Evolutionary conservation across 2,113 vertebrate genomes (phyloP).

Genomic region (Ahaetulla prasina): DNA sequence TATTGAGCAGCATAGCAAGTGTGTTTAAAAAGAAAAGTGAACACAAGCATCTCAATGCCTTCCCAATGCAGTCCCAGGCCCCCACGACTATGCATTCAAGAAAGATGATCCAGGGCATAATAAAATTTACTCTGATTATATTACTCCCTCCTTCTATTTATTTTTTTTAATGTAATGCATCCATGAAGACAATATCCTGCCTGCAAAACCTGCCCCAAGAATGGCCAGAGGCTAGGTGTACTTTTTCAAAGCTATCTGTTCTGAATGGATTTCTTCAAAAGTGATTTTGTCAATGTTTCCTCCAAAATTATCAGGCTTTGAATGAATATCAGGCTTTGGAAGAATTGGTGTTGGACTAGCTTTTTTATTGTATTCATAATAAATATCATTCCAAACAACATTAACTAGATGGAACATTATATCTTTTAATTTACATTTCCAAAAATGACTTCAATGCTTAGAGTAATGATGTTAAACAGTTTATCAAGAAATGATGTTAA

Average conservation of each 20-base stretch:
- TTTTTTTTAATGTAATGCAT: background rate
- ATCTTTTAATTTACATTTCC: background rate
- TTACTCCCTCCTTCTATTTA: background rate
- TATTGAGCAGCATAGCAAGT: background rate
- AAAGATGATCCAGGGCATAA: background rate
- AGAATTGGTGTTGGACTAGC: background rate
- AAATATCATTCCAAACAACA: background rate
- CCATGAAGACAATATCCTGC: background rate
- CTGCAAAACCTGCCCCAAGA: background rate
- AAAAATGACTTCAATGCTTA: background rate
- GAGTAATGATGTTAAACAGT: constrained; percentile 32
- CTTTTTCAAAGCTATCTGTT: background rate
- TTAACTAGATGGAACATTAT: background rate
- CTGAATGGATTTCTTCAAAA: background rate
- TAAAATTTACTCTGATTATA: background rate
- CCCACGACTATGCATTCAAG: background rate
- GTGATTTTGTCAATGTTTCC: background rate
- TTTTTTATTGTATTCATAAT: background rate
- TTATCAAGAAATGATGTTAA: constrained; percentile 36
- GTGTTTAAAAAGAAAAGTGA: background rate
- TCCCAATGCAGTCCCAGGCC: background rate
- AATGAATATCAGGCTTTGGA: background rate
- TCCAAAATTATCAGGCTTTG: background rate
- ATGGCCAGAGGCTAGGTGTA: background rate
- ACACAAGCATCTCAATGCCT: background rate